These are phyloP conservation scores for Acrocephalus scirpaceus DNA, from an alignment of 2,797 vertebrate species.

Conservation along the genomic window DNA sequence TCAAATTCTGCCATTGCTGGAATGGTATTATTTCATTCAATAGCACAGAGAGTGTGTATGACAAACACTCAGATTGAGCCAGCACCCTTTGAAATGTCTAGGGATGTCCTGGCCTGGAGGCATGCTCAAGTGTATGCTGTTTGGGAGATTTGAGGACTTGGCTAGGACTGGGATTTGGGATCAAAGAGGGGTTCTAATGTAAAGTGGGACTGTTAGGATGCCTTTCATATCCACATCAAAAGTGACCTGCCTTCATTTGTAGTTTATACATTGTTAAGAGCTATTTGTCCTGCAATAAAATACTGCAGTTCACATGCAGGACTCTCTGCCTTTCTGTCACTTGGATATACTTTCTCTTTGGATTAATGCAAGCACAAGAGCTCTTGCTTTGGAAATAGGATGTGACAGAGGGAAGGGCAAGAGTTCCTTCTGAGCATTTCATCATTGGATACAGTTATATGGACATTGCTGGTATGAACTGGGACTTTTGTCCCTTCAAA, in stretches of 20 bases:
- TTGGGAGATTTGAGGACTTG: background rate
- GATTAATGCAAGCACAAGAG: background rate
- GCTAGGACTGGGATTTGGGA: background rate
- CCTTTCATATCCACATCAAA: background rate
- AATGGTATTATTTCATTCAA: background rate
- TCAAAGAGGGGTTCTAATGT: background rate
- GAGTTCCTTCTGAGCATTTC: background rate
- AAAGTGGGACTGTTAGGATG: background rate
- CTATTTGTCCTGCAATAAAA: background rate
- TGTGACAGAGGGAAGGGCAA: background rate
- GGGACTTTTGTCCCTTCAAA: background rate
- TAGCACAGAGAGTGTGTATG: background rate
- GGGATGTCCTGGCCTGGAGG: background rate
- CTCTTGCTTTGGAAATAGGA: background rate
- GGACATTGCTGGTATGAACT: background rate
- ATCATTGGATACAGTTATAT: background rate
- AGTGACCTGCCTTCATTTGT: background rate
- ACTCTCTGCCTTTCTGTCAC: background rate
- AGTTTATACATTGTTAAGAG: background rate
- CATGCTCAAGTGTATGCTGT: rapidly evolving
- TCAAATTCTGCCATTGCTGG: background rate
- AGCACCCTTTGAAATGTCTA: background rate
- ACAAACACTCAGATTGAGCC: background rate
- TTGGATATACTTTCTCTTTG: background rate
- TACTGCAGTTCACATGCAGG: background rate